Evolutionary conservation across 2,113 vertebrate species (phyloP).

Genomic region (Euleptes europaea): DNA sequence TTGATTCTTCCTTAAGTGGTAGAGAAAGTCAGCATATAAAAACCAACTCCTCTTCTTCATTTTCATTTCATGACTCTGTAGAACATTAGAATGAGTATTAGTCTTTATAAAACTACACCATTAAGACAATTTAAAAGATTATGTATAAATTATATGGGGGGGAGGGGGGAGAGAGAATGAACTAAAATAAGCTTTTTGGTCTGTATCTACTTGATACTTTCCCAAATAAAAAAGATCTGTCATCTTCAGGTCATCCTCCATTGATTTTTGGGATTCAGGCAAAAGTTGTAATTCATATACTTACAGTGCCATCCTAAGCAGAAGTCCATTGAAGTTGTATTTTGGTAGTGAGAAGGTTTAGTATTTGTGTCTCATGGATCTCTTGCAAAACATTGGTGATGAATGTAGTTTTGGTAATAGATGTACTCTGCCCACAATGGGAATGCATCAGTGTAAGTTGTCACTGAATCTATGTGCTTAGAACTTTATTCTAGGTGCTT

Average conservation of each 20-base stretch:
- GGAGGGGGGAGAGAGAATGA: neutral
- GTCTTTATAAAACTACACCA: neutral
- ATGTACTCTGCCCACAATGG: neutral
- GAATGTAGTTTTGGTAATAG: neutral
- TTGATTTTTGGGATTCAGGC: neutral
- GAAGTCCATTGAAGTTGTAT: too few relatives aligned
- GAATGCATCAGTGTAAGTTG: neutral
- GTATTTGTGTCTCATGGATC: neutral
- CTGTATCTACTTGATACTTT: neutral
- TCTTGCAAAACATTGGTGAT: neutral
- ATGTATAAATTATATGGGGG: neutral
- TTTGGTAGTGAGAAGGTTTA: neutral
- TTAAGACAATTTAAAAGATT: neutral
- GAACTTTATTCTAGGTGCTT: neutral
- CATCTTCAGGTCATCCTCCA: neutral
- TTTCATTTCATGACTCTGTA: neutral
- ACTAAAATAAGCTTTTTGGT: neutral
- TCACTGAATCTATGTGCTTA: neutral
- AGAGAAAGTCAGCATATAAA: too few relatives aligned
- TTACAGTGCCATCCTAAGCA: too few relatives aligned
- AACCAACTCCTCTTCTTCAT: too few relatives aligned
- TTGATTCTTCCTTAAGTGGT: too few relatives aligned
- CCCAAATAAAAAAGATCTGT: neutral
- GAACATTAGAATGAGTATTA: neutral
- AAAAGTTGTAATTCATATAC: neutral